Conservation (phyloP, 2,113 vertebrate genomes). For the Labeo catla region DNA sequence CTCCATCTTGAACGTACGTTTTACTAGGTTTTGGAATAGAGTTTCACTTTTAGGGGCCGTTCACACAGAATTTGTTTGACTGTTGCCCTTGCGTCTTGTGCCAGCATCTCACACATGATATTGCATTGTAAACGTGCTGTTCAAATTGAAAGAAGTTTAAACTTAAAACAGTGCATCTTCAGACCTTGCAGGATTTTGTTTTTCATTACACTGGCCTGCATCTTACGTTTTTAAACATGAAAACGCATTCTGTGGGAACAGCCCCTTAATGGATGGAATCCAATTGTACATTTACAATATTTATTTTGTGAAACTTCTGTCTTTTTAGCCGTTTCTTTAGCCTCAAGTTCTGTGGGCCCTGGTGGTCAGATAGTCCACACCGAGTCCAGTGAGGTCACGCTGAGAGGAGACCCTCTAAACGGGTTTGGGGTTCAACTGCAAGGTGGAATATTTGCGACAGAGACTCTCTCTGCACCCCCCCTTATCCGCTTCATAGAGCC, state of each 20-base stretch:
- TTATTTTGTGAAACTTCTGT: constrained; percentile 20
- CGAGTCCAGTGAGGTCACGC: constrained; percentile 88
- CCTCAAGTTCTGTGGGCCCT: constrained; percentile 92
- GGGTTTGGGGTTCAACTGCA: constrained; percentile 97
- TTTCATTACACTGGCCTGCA: background rate
- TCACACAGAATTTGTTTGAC: background rate
- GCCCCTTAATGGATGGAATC: background rate
- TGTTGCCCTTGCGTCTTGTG: background rate
- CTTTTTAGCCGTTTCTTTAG: constrained; percentile 81
- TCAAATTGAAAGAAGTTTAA: too few species aligned
- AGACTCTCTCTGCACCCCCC: constrained; percentile 92
- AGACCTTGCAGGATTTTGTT: background rate
- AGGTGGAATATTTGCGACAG: constrained; percentile 95
- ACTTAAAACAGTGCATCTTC: background rate
- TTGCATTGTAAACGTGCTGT: background rate
- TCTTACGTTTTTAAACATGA: background rate
- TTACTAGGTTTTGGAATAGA: background rate
- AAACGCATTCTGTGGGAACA: background rate
- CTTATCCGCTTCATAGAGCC: constrained; percentile 96
- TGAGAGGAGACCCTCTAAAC: constrained; percentile 92
- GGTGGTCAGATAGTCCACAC: constrained; percentile 95
- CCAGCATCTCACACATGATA: background rate
- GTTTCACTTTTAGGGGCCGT: background rate
- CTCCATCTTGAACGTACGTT: background rate
- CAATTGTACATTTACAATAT: background rate